Evolutionary conservation across 2,797 vertebrate species (phyloP).

Genomic region (Glyptemys insculpta): DNA sequence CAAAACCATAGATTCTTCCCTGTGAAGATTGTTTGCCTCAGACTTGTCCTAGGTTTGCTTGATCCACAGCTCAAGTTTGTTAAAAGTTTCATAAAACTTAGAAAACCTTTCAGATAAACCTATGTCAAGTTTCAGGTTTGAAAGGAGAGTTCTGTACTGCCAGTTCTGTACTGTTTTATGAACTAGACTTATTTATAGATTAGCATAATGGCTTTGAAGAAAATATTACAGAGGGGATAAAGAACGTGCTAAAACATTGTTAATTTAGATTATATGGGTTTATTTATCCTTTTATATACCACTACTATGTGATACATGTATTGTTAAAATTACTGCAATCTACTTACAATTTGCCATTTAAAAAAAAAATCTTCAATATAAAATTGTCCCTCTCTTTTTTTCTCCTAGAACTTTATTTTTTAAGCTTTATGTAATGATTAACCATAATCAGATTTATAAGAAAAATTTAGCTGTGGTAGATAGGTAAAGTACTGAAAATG

Average conservation of each 20-base stretch:
- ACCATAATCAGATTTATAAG: neutral
- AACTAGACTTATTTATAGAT: neutral
- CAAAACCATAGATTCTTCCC: neutral
- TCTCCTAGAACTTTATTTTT: neutral
- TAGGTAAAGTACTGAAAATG: constrained; percentile 45
- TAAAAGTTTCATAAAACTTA: neutral
- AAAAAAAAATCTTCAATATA: neutral
- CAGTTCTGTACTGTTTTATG: neutral
- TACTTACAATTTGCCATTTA: neutral
- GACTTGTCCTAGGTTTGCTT: neutral
- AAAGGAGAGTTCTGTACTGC: neutral
- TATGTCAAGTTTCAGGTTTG: neutral
- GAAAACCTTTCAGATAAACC: neutral
- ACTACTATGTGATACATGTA: neutral
- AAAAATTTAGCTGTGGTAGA: neutral
- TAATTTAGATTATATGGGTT: constrained; percentile 3
- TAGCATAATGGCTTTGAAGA: constrained; percentile 57
- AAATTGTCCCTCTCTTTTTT: neutral
- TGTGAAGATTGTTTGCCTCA: neutral
- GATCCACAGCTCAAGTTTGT: neutral
- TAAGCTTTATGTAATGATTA: neutral
- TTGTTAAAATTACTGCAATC: neutral
- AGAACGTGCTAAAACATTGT: neutral
- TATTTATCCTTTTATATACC: constrained; percentile 6
- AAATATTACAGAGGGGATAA: constrained; percentile 52